These are phyloP conservation scores for Aricia agestis DNA, from an alignment of 1,140 invertebrate genomes.

Conservation along the genomic window DNA sequence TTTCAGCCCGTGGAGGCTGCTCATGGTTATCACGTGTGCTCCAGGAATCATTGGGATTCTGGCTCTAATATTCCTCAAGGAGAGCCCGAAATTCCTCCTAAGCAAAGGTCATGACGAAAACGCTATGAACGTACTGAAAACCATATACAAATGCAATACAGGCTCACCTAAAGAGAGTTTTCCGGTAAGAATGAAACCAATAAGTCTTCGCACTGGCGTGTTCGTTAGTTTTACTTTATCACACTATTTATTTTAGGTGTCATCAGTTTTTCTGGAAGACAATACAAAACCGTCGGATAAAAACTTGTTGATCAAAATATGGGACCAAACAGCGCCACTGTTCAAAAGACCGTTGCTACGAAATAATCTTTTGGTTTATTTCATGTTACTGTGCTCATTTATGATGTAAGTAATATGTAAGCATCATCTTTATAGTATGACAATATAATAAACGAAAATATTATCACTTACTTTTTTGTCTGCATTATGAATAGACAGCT, in stretches of 20 bases:
- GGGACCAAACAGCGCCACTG: constrained; percentile 64
- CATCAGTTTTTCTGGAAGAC: constrained; percentile 35
- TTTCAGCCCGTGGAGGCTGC: constrained; percentile 81
- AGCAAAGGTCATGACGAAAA: constrained; percentile 52
- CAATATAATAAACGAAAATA: too few relatives aligned
- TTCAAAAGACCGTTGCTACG: constrained; percentile 58
- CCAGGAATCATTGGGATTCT: constrained; percentile 78
- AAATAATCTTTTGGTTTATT: constrained; percentile 47
- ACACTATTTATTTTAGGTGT: background rate
- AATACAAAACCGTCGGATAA: background rate
- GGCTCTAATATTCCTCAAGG: constrained; percentile 76
- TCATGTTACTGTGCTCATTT: constrained; percentile 44
- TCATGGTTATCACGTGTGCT: constrained; percentile 78
- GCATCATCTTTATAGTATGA: too few relatives aligned
- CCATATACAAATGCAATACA: constrained; percentile 46
- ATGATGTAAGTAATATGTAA: constrained; percentile 39
- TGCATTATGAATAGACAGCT: too few relatives aligned
- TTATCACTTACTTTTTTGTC: too few relatives aligned
- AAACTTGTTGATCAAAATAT: constrained; percentile 39
- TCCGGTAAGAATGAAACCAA: background rate
- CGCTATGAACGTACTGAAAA: constrained; percentile 46
- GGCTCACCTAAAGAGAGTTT: constrained; percentile 28
- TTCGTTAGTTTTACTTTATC: too few relatives aligned
- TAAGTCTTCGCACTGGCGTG: too few relatives aligned
- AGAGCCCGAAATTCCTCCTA: constrained; percentile 78